Evolutionary conservation across 2,797 vertebrate genomes (phyloP).

Genomic region (Labroides dimidiatus): DNA sequence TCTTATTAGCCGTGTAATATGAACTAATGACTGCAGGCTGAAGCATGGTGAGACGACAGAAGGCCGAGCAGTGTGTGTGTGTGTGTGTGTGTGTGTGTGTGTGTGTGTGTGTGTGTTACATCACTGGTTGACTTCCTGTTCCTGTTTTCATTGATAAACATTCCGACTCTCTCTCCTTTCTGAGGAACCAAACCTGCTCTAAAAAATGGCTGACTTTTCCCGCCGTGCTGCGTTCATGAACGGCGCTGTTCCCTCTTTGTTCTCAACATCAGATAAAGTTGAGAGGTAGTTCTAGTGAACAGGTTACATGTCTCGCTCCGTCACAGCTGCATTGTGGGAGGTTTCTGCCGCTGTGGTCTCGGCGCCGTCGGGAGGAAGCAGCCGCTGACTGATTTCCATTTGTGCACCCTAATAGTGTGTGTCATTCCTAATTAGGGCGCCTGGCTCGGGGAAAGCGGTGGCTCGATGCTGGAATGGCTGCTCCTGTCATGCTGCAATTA

Average conservation of each 20-base stretch:
- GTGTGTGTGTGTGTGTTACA: conserved; percentile 15
- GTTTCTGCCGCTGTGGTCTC: conserved; percentile 6
- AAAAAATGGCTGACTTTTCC: too few species aligned
- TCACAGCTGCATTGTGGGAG: conserved; percentile 41
- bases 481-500: conserved; percentile 82
- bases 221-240: too few species aligned
- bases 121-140: not conserved
- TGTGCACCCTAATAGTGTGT: conserved; percentile 73
- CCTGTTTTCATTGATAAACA: too few species aligned
- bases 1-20: conserved; percentile 73
- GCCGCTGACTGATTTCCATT: conserved; percentile 69
- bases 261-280: too few species aligned
- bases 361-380: conserved; percentile 26
- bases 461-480: conserved; percentile 71
- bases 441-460: conserved; percentile 66
- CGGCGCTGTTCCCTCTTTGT: not conserved
- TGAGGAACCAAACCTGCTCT: too few species aligned
- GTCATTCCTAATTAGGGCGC: conserved; percentile 78
- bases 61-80: conserved; percentile 17
- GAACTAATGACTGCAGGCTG: conserved; percentile 70
- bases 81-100: conserved; percentile 23
- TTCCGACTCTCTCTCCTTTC: too few species aligned
- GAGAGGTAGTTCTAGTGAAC: conserved; percentile 1
- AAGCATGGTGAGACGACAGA: conserved; percentile 40
- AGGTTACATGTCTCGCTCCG: not conserved